These are phyloP conservation scores for Neofelis nebulosa DNA, from an alignment of 2,113 vertebrate species.

Conservation along the genomic window DNA sequence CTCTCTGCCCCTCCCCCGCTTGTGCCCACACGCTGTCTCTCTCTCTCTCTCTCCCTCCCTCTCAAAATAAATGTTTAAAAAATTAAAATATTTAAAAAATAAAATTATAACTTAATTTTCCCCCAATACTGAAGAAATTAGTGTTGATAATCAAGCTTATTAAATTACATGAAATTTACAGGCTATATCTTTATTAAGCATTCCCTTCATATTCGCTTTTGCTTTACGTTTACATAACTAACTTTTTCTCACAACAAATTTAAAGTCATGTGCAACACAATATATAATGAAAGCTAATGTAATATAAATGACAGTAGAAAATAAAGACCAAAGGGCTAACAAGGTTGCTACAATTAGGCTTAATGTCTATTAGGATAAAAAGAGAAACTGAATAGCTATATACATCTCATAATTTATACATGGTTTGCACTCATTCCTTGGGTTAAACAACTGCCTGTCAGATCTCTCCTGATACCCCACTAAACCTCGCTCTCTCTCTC, in stretches of 20 bases:
- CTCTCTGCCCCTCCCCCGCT: no score
- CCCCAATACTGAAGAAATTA: not conserved
- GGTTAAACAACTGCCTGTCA: not conserved
- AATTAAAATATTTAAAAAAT: no score
- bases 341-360: not conserved
- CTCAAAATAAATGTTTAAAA: no score
- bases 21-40: no score
- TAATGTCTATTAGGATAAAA: not conserved
- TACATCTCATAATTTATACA: not conserved
- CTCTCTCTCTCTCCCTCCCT: no score
- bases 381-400: not conserved
- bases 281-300: not conserved
- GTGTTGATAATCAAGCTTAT: not conserved
- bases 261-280: not conserved
- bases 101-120: not conserved
- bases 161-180: constrained; percentile 3
- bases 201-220: not conserved
- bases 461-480: not conserved
- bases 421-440: not conserved
- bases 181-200: not conserved
- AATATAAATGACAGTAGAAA: not conserved
- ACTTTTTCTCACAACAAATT: not conserved
- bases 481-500: not conserved
- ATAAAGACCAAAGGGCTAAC: not conserved
- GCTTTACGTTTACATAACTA: not conserved